Evolutionary conservation across 2,888 invertebrate genomes (phyloP).

Genomic region (Orthosia gracilis): DNA sequence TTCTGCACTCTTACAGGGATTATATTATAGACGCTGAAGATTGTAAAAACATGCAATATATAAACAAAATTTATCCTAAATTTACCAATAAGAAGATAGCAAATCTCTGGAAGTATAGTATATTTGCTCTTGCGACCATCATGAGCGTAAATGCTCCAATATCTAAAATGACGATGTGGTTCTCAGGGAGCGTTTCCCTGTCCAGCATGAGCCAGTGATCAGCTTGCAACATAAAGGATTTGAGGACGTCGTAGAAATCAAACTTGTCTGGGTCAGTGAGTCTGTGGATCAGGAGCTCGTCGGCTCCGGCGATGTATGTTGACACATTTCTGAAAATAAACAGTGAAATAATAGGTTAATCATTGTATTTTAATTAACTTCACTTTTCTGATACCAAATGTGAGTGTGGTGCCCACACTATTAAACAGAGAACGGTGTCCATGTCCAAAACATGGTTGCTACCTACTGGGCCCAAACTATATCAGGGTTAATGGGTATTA

Average conservation of each 20-base stretch:
- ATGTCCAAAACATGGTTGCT: too few relatives aligned
- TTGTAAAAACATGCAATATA: too few relatives aligned
- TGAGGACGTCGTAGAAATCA: slow-evolving; percentile 80
- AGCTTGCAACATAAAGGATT: slow-evolving; percentile 76
- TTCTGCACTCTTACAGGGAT: too few relatives aligned
- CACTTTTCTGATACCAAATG: too few relatives aligned
- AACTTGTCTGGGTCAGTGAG: slow-evolving; percentile 77
- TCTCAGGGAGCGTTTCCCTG: slow-evolving; percentile 72
- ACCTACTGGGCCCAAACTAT: too few relatives aligned
- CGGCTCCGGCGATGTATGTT: slow-evolving; percentile 72
- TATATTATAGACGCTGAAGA: too few relatives aligned
- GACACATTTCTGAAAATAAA: slow-evolving; percentile 74
- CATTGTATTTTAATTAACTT: too few relatives aligned
- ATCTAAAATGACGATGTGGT: slow-evolving; percentile 82
- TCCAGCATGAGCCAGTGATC: slow-evolving; percentile 79
- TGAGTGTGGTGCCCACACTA: too few relatives aligned
- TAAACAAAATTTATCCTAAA: too few relatives aligned
- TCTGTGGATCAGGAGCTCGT: slow-evolving; percentile 81
- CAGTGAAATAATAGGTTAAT: neutral
- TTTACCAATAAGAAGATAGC: slow-evolving; percentile 80
- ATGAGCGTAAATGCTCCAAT: slow-evolving; percentile 78
- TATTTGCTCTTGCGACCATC: slow-evolving; percentile 80
- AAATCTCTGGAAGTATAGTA: slow-evolving; percentile 83
- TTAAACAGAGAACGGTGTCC: too few relatives aligned
- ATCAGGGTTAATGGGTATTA: too few relatives aligned